Base-by-base conservation (phyloP, 2,797 vertebrate genomes). In the Platyrinchus mystaceus region DNA sequence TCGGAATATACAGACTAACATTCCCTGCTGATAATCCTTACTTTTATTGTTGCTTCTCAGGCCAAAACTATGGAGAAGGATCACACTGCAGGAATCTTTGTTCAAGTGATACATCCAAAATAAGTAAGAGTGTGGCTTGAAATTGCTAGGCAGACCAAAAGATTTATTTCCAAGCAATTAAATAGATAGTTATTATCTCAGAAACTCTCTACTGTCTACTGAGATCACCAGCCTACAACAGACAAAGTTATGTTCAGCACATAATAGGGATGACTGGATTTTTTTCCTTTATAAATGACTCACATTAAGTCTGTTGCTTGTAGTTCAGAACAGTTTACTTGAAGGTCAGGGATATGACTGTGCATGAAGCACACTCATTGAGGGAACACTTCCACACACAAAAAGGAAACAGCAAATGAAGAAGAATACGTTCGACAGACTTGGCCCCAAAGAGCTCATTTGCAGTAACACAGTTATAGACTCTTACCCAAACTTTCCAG, bases 311-410 rank as follows among this genome's bases (percentile, higher is more conserved):
- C 89, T 94, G 58, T 79, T 90, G 41, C 92, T 92, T 94, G 24
- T 66, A 95, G 81, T 95, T 94, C 58, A 66, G 83, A 91, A 75
- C 67, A 90, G 93, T 97, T 94, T 93, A 93, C 41, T 91, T 66
- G 93, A 92, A 93, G 86, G 93, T 95, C 89, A 95, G 56, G 68
- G 90, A 78, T 47, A 93, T 82, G 92, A 96, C 63, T 73, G 58
- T 85, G 79, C 75, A 90, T 63, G 76, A 94, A 89, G 77, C 56
- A 74, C 49, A 70, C 39, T 92, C 49, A 52, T 70, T 95, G 84
- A 84, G 44, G 71, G 34, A 87, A 70, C 62, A 69, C 23, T 88
- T 53, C 73, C 71, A 77, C 50, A 67, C 5, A 64, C 32, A 80
- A 84, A 82, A 75, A 79, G 73, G 12, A 68, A 70, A 67, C 56